Base-by-base conservation (phyloP, 1,140 invertebrate species). In the Pinna nobilis region DNA sequence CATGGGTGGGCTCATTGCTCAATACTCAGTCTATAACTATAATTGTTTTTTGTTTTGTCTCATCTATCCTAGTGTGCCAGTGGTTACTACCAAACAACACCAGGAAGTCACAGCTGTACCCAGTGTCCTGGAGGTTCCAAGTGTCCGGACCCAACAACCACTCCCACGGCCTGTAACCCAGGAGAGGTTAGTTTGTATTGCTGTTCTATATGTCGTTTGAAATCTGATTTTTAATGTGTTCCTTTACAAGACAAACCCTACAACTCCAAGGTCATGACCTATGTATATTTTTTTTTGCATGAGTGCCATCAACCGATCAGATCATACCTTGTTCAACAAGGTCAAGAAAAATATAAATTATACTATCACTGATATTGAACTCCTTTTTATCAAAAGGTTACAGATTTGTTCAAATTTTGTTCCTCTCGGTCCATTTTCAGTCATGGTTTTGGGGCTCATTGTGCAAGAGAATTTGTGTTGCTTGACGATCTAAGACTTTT, bases 61-160 rank as follows among this genome's bases (percentile, higher is more conserved):
- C 33, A 15, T 3, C 35, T n/a, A 20, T 82, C 81, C 69, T 77
- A 87, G 86, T 87, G 86, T 76, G 67, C 86, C 25, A 55, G 64
- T 57, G 86, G 86, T n/a, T 87, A 85, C 60, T 87, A 87, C 69
- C 69, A 76, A 0, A 71, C 70, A 18, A 51, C 65, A 15, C 77
- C 79, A 20, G 83, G 81, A 3, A 66, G 33, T 11, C 57, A 64
- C 3, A 64, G 51, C 6, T 87, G 86, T 70, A 84, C 81, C 1
- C 77, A 79, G 15, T 87, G 86, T 78, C 81, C 85, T n/a, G 82
- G 78, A 3, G 82, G 83, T 18, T 83, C 74, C 25, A 65, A 83
- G 32, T 87, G 86, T 76, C 66, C 84, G 23, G 78, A 85, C 60
- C 74, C 84, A 1, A 70, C 80, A 3, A 47, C 51, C 3, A n/a